Evolutionary conservation across 2,888 invertebrate genomes (phyloP).

Genomic region (Rhingia rostrata): DNA sequence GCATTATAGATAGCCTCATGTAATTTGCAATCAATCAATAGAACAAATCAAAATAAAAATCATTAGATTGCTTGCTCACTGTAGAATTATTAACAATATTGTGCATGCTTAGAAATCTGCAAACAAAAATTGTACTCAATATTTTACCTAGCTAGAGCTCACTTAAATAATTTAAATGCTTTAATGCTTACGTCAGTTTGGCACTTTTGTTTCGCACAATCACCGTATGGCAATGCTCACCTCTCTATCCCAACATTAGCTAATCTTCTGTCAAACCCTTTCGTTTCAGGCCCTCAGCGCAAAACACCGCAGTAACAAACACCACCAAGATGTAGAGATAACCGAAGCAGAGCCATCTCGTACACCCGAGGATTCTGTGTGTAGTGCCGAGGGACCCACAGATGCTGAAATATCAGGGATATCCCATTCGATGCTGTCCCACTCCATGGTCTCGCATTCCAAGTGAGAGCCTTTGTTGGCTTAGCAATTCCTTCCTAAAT

Average conservation of each 20-base stretch:
- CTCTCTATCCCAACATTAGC: slow-evolving; percentile 55
- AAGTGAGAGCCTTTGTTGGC: slow-evolving; percentile 55
- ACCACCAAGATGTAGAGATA: slow-evolving; percentile 86
- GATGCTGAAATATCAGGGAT: slow-evolving; percentile 83
- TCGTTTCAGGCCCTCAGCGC: slow-evolving; percentile 89
- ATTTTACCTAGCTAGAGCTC: slow-evolving; percentile 17
- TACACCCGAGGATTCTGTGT: slow-evolving; percentile 95
- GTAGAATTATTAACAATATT: slow-evolving; percentile 22
- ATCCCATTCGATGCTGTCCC: slow-evolving; percentile 82
- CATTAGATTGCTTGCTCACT: slow-evolving; percentile 48
- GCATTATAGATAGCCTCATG: slow-evolving; percentile 34
- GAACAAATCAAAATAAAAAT: not conserved
- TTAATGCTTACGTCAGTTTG: slow-evolving; percentile 62
- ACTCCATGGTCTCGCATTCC: slow-evolving; percentile 81
- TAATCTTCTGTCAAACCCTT: slow-evolving; percentile 66
- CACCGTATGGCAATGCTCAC: slow-evolving; percentile 64
- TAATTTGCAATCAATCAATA: not conserved
- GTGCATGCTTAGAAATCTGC: slow-evolving; percentile 54
- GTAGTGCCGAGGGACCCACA: slow-evolving; percentile 93
- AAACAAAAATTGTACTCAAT: not conserved
- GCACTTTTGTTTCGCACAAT: slow-evolving; percentile 67
- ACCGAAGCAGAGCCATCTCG: slow-evolving; percentile 92
- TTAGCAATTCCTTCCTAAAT: slow-evolving; percentile 46
- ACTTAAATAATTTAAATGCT: slow-evolving; percentile 48
- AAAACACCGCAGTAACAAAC: slow-evolving; percentile 85